These are phyloP conservation scores for Mormyrus iriodes DNA, from an alignment of 2,113 vertebrate genomes.

Conservation along the genomic window DNA sequence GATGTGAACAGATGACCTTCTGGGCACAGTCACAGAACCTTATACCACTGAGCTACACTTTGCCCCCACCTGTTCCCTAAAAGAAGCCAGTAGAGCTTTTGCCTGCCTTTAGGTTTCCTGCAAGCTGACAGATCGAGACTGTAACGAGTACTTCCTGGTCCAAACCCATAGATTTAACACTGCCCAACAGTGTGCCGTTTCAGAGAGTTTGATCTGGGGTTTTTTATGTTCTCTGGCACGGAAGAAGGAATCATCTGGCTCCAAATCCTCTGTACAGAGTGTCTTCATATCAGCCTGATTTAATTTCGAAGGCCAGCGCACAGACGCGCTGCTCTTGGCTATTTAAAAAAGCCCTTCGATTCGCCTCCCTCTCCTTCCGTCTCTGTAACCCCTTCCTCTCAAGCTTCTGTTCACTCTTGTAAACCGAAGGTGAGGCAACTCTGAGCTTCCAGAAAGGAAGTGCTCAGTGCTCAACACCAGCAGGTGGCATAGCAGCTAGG, in stretches of 20 bases:
- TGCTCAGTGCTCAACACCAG: not conserved
- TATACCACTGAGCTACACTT: not conserved
- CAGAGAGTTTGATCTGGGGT: not conserved
- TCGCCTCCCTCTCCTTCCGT: not conserved
- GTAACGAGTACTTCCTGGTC: not conserved
- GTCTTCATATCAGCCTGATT: constrained; percentile 14
- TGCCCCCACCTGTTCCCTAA: not conserved
- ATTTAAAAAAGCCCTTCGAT: constrained; percentile 13
- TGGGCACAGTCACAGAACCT: not conserved
- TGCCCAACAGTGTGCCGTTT: not conserved
- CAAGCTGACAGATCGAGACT: not conserved
- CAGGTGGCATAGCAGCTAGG: not conserved
- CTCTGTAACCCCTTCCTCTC: constrained; percentile 12
- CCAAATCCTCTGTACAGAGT: not conserved
- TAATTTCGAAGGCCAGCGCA: constrained; percentile 16
- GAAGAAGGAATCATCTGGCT: not conserved
- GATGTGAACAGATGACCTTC: not conserved
- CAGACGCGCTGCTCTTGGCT: not conserved
- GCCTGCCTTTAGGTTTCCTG: not conserved
- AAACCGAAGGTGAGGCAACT: no score
- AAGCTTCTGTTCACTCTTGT: not conserved
- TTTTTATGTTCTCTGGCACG: not conserved
- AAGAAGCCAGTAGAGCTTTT: not conserved
- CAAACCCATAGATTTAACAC: not conserved
- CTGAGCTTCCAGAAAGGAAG: not conserved